Evolutionary conservation across 2,888 invertebrate species (phyloP).

Genomic region (Macroteleia sp.): DNA sequence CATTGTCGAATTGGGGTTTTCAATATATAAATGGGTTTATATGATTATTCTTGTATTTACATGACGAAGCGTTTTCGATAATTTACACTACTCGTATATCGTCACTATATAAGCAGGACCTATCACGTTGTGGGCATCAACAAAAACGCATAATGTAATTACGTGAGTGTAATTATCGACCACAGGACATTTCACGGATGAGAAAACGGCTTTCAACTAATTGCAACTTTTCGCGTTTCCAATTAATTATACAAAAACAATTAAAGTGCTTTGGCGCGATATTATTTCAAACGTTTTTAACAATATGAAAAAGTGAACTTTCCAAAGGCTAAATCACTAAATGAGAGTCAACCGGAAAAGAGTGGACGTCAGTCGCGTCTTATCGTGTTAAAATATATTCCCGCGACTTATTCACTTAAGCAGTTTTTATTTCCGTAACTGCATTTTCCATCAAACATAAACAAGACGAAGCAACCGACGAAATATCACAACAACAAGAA

Average conservation of each 20-base stretch:
- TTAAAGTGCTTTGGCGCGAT: background rate
- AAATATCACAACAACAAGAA: conserved; percentile 25
- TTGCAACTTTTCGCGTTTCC: conserved; percentile 37
- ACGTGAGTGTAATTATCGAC: conserved; percentile 30
- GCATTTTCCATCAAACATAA: conserved; percentile 22
- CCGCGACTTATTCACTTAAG: conserved; percentile 25
- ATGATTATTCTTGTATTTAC: conserved; percentile 40
- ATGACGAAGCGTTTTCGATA: conserved; percentile 33
- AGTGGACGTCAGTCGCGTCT: conserved; percentile 3
- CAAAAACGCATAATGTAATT: conserved; percentile 48
- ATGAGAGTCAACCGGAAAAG: background rate
- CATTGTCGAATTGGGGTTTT: conserved; percentile 20
- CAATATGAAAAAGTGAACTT: background rate
- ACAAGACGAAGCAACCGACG: conserved; percentile 20
- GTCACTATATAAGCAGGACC: conserved; percentile 21
- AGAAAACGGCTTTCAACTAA: conserved; percentile 28
- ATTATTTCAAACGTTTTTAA: conserved; percentile 7
- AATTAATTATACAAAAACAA: conserved; percentile 28
- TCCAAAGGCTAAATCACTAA: background rate
- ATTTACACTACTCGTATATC: conserved; percentile 24
- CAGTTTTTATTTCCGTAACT: conserved; percentile 31
- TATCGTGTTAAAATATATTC: conserved; percentile 18
- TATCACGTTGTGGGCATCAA: conserved; percentile 24
- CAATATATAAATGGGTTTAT: conserved; percentile 33
- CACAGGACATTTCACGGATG: conserved; percentile 35